Evolutionary conservation across 2,113 vertebrate genomes (phyloP).

Genomic region (Galbula dea): DNA sequence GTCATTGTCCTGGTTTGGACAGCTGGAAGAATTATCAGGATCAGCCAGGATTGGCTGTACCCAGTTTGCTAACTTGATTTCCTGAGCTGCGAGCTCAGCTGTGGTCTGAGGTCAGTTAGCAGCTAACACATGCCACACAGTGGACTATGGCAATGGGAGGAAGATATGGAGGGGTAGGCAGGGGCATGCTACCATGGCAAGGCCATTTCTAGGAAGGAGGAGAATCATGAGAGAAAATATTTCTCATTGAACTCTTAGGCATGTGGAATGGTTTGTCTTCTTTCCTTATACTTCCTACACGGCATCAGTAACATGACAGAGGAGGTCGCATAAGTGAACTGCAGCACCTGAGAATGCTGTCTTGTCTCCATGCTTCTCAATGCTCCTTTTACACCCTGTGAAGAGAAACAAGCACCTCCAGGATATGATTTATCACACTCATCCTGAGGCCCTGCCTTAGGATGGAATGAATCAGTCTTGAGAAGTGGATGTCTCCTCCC

Average conservation of each 20-base stretch:
- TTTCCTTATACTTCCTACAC: not conserved
- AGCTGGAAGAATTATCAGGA: not conserved
- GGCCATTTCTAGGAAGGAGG: not conserved
- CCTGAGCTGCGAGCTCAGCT: not conserved
- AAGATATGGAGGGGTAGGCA: fast-evolving
- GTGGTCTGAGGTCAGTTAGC: not conserved
- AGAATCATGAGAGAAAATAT: not conserved
- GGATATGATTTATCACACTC: not conserved
- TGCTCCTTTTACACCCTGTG: not conserved
- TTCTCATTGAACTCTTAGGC: not conserved
- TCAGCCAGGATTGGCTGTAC: fast-evolving
- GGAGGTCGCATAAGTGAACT: not conserved
- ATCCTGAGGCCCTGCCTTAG: not conserved
- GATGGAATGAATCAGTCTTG: not conserved
- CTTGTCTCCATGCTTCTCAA: not conserved
- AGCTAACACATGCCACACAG: too few relatives aligned
- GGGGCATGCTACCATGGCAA: fast-evolving
- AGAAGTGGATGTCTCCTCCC: not conserved
- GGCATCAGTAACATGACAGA: too few relatives aligned
- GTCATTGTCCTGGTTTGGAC: fast-evolving
- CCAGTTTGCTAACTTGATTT: fast-evolving
- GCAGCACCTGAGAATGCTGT: not conserved
- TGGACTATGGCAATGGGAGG: not conserved
- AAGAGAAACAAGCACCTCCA: not conserved
- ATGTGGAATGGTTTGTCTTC: fast-evolving